Evolutionary conservation across 2,888 invertebrate species (phyloP), one percentile per base, ranked within the genome.

Genomic region (Caenorhabditis sinica): DNA sequence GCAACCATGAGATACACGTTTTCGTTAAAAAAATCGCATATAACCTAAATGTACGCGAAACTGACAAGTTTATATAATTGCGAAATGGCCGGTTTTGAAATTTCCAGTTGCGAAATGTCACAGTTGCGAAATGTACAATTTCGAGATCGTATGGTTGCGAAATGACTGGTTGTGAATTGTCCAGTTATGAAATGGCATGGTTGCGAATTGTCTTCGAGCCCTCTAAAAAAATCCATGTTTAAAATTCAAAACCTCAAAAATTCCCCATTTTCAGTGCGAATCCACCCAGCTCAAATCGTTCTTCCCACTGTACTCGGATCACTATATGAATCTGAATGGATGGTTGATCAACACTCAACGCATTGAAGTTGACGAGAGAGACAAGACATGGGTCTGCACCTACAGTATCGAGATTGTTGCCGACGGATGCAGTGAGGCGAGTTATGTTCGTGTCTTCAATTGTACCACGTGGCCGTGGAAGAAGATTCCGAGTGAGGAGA

Each of bases 401-500:
- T 77, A 77, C 40, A 51, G 61, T 2, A 68, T 77, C 0, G 77
- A 77, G n/a, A 25, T 77, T 13, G 68, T 77, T 0, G 61, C 77
- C 8, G 69, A 63, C 4, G 51, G 51, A 8, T 77, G 77, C 40
- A 79, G 79, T 49, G 56, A 79, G 45, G 71, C 71, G 4, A 51
- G 11, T 2, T 49, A 60, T 8, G 61, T 36, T 13, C 33, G 43
- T 0, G 53, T 79, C 4, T 79, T 53, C 79, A 79, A 79, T n/a
- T 79, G 79, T 17, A 25, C 63, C 17, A 72, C 72, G 33, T 79
- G 79, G 79, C 71, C 71, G 13, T 65, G 53, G 63, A 79, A 79
- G 65, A 71, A 63, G 53, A 8, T 25, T 8, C 69, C 79, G n/a
- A 36, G 25, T n/a, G 79, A 79, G 63, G 79, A 79, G 65, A 79